Evolutionary conservation across 2,888 invertebrate species (phyloP).

Genomic region (Tetragonisca angustula): DNA sequence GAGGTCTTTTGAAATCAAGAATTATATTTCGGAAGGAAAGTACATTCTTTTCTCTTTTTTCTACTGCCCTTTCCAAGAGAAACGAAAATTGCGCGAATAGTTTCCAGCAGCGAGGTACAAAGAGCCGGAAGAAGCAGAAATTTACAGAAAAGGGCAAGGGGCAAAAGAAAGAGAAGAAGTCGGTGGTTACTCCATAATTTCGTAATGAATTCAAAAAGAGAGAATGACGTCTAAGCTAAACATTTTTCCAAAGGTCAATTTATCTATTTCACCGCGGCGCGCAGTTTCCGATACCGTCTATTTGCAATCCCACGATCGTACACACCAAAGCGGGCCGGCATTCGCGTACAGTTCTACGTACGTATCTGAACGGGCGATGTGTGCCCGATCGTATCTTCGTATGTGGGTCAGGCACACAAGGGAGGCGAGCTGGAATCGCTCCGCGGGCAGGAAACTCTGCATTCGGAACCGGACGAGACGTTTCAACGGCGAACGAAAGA

Average conservation of each 20-base stretch:
- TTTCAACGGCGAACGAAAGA: slow-evolving; percentile 64
- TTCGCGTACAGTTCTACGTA: not conserved
- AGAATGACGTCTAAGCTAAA: not conserved
- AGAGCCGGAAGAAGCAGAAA: not conserved
- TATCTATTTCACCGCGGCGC: slow-evolving; percentile 1
- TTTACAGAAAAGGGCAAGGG: not conserved
- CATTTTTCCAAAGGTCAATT: slow-evolving; percentile 8
- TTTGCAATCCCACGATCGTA: slow-evolving; percentile 19
- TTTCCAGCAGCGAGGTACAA: not conserved
- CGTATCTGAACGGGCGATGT: slow-evolving; percentile 27
- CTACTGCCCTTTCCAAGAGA: not conserved
- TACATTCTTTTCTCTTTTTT: not conserved
- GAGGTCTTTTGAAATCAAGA: not conserved
- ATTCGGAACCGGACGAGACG: slow-evolving; percentile 68
- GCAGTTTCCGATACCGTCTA: slow-evolving; percentile 19
- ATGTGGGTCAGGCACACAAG: slow-evolving; percentile 77
- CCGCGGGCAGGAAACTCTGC: slow-evolving; percentile 68
- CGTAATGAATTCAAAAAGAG: not conserved
- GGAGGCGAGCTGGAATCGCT: slow-evolving; percentile 57
- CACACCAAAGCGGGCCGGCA: not conserved
- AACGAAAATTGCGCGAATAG: not conserved
- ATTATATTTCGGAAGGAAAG: not conserved
- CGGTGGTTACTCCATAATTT: no score
- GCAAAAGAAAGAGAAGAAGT: not conserved
- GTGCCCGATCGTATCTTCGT: slow-evolving; percentile 73